Conservation (phyloP, 2,113 vertebrate genomes). For the Amblyopsis rosae region DNA sequence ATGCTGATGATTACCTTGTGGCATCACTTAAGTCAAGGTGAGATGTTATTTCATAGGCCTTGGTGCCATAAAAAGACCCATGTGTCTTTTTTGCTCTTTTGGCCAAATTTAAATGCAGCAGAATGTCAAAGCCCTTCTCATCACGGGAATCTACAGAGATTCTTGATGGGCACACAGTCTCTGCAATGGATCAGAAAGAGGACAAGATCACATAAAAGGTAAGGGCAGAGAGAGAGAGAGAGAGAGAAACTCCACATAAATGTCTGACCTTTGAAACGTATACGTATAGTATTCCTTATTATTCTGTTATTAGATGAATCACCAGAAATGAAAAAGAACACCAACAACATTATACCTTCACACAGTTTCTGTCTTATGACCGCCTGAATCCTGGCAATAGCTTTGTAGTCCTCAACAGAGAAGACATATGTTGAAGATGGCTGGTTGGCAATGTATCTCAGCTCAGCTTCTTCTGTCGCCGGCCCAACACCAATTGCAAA, state of each 20-base stretch:
- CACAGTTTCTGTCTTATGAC: slow-evolving; percentile 96
- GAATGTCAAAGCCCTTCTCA: slow-evolving; percentile 97
- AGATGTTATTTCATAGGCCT: slow-evolving; percentile 89
- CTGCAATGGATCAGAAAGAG: slow-evolving; percentile 67
- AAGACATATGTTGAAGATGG: slow-evolving; percentile 93
- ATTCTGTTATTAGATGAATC: too few species aligned
- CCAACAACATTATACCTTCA: slow-evolving; percentile 81
- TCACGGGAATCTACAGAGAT: slow-evolving; percentile 90
- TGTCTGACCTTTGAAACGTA: too few species aligned
- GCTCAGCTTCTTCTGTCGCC: slow-evolving; percentile 87
- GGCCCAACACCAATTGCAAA: slow-evolving; percentile 95
- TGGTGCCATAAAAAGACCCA: slow-evolving; percentile 83
- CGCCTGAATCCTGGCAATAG: slow-evolving; percentile 94
- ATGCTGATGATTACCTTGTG: slow-evolving; percentile 80
- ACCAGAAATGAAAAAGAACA: too few species aligned
- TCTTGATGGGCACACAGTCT: slow-evolving; percentile 91
- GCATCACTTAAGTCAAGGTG: slow-evolving; percentile 85
- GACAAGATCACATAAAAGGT: not conserved
- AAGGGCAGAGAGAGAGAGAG: not conserved
- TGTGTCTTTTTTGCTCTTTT: slow-evolving; percentile 90
- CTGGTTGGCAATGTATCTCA: slow-evolving; percentile 93
- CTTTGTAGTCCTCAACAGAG: slow-evolving; percentile 94
- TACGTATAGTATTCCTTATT: too few species aligned
- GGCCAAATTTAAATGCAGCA: slow-evolving; percentile 88
- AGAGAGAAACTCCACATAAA: not conserved